Base-by-base conservation (phyloP, 2,797 vertebrate genomes). In the Lepilemur ruficaudatus region DNA sequence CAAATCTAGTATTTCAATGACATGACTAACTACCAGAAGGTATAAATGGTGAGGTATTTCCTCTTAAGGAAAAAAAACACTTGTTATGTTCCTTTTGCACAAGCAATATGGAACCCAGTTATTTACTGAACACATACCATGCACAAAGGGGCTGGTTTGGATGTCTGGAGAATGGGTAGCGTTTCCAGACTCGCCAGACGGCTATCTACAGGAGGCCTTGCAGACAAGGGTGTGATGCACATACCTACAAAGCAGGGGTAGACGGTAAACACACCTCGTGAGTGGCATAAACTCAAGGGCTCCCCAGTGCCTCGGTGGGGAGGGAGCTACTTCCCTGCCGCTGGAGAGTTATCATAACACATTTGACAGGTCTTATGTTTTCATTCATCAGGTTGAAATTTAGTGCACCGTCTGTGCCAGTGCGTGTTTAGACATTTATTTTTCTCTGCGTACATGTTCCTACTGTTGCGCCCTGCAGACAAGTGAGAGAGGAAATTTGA, bases 401-500 rank as follows among this genome's bases (percentile, higher is more conserved):
- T 22, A 38, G 52, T 10, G 22, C 8, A 7, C 48, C 1, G 0
- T 35, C 95, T 83, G 5, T 38, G 48, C 89, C 43, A 18, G 0
- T 28, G 22, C 91, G 50, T 72, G 78, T 28, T 96, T 85, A 88
- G 61, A 88, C 92, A 67, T 55, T 89, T 59, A 11, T 69, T 93
- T 57, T 73, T 59, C 52, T 89, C 91, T 5, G 11, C 0, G 0
- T 41, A 23, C 17, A 0, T 46, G 35, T 82, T 79, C 63, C 73
- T 78, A 14, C 65, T 8, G 4, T 43, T 75, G 38, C 61, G 48
- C 55, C 87, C 87, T 52, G 23, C 38, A 85, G 76, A 95, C 63
- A 87, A 96, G 84, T 43, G 78, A 93, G 67, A 95, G 61, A 18
- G 52, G 63, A 92, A 83, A 55, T 88, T 70, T 97, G 95, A 96